A percentile compares a stretch with the other conserved stretches of the same genome.
Conservation (phyloP, 30 jellyfish, hydroid and myxozoan species). For the Hydractinia echinata region DNA sequence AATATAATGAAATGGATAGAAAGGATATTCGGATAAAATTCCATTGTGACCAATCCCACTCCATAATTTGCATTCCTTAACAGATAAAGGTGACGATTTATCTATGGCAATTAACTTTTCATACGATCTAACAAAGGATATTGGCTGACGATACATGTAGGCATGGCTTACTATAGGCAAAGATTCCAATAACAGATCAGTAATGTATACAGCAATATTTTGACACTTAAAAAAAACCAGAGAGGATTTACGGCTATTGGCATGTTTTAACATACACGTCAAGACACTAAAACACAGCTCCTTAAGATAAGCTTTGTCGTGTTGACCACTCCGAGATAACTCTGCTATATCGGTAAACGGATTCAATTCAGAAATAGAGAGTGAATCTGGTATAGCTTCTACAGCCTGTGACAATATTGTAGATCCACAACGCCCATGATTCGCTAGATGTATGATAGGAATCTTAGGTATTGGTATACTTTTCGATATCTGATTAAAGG, state of each 20-base stretch:
- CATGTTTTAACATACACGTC: conserved; percentile 17
- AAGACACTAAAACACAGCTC: conserved; percentile 9
- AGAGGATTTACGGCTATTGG: conserved; percentile 11
- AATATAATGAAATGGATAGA: neutral
- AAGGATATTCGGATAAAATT: neutral
- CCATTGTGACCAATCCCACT: conserved; percentile 26
- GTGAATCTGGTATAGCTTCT: conserved; percentile 22
- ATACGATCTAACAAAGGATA: conserved; percentile 19
- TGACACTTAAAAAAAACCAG: conserved; percentile 15
- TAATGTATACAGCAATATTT: conserved; percentile 21
- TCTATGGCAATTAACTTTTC: conserved; percentile 14
- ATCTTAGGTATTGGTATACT: conserved; percentile 8
- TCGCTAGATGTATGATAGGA: conserved; percentile 34
- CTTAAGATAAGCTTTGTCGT: neutral
- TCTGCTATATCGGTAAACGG: conserved; percentile 25
- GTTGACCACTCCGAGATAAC: conserved; percentile 19
- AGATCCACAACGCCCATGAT: conserved; percentile 44
- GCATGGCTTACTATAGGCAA: conserved; percentile 18
- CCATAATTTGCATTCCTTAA: too few species aligned
- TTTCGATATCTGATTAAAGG: conserved; percentile 10
- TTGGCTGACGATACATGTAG: conserved; percentile 32
- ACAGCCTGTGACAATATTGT: conserved; percentile 10
- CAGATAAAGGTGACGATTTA: conserved; percentile 12
- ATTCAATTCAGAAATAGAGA: conserved; percentile 29
- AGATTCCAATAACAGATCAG: conserved; percentile 20